Percentiles rank a stretch among this genome's conserved stretches.
phyloP scores from a whole-genome alignment of 2,797 vertebrate genomes.

The Sternarchorhynchus goeldii region DNA sequence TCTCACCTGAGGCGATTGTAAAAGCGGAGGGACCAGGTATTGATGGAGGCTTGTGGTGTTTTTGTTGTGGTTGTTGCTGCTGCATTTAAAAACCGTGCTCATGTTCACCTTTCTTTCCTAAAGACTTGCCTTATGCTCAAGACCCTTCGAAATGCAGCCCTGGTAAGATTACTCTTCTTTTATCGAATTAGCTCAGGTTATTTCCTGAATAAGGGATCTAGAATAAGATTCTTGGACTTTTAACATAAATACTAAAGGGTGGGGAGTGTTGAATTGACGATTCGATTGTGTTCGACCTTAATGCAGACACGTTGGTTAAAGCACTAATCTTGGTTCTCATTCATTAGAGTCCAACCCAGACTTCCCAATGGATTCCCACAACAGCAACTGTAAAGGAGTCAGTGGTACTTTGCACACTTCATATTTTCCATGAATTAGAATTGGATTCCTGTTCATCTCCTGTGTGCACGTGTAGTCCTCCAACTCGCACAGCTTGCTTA shows the following conservation, averaged over 20 bases:
- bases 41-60: too few species aligned
- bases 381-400: constrained; percentile 84
- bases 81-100: background rate
- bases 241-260: too few species aligned
- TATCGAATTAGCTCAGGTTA: too few species aligned
- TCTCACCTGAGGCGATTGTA: constrained; percentile 96
- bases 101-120: constrained; percentile 29
- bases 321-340: constrained; percentile 36
- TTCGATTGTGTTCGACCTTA: too few species aligned
- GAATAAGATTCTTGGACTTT: too few species aligned
- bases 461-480: background rate
- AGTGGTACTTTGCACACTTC: constrained; percentile 41
- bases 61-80: too few species aligned
- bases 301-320: background rate
- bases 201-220: too few species aligned
- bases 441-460: background rate
- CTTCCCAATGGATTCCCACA: constrained; percentile 90
- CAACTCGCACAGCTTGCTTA: background rate
- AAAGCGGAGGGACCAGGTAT: constrained; percentile 88
- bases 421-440: background rate
- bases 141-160: constrained; percentile 74
- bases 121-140: constrained; percentile 71
- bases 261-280: background rate
- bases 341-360: constrained; percentile 77
- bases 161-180: constrained; percentile 63